Evolutionary conservation across 2,888 invertebrate species (phyloP).

Genomic region (Acronicta psi): DNA sequence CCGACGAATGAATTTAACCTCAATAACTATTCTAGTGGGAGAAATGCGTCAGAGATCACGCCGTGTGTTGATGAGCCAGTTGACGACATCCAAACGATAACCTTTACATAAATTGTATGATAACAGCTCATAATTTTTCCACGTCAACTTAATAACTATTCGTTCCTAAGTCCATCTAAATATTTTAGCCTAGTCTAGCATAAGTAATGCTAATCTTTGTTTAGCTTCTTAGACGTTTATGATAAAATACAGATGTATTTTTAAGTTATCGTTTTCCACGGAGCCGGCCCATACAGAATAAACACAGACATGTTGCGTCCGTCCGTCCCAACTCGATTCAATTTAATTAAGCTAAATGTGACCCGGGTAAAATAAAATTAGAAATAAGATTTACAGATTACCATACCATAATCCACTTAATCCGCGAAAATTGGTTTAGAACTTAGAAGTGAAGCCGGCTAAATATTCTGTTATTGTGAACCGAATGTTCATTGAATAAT

Average conservation of each 20-base stretch:
- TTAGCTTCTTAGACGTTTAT: no score
- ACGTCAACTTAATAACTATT: conserved; percentile 38
- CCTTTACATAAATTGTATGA: conserved; percentile 60
- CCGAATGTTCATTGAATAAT: no score
- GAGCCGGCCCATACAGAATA: not conserved
- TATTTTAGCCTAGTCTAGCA: no score
- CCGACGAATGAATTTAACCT: conserved; percentile 24
- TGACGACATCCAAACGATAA: conserved; percentile 59
- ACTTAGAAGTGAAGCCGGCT: conserved; percentile 7
- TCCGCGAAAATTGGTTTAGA: conserved; percentile 16
- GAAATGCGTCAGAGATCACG: conserved; percentile 65
- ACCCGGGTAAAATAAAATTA: not conserved
- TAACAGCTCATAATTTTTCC: conserved; percentile 56
- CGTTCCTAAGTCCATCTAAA: conserved; percentile 27
- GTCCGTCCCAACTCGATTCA: no score
- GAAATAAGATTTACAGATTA: not conserved
- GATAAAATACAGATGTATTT: no score
- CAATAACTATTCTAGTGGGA: conserved; percentile 30
- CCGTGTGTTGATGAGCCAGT: conserved; percentile 50
- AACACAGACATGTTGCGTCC: not conserved
- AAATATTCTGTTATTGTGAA: conserved; percentile 3
- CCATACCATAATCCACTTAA: conserved; percentile 1
- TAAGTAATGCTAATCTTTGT: no score
- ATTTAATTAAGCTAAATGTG: not conserved
- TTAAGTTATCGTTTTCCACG: no score